Conservation (phyloP, 2,113 vertebrate genomes). For the Struthio camelus region DNA sequence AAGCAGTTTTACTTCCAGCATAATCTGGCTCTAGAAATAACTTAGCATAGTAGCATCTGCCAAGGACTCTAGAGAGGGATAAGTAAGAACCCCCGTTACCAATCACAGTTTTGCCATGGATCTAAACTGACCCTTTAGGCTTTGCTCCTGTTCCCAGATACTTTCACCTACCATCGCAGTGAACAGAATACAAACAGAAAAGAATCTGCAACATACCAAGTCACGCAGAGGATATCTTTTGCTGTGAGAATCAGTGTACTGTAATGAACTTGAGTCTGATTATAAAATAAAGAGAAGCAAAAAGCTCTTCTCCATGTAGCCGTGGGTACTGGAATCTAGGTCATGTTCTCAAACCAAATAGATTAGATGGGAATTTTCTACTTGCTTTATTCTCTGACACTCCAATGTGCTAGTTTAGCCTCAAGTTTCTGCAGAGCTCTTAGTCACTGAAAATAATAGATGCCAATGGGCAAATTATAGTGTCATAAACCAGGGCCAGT, state of each 20-base stretch:
- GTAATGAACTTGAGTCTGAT: neutral
- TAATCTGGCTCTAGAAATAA: neutral
- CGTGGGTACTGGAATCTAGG: slow-evolving; percentile 14
- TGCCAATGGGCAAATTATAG: accelerated
- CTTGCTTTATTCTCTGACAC: neutral
- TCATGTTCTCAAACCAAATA: neutral
- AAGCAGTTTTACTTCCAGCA: neutral
- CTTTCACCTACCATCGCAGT: neutral
- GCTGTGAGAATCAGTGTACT: neutral
- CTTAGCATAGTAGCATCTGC: neutral
- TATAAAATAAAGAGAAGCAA: neutral
- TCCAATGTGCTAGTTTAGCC: neutral
- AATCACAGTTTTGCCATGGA: neutral
- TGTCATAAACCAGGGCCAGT: neutral
- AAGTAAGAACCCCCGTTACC: neutral
- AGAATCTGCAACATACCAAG: neutral
- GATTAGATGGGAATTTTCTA: neutral
- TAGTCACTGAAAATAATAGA: neutral
- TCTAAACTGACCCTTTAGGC: neutral
- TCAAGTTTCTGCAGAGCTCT: neutral
- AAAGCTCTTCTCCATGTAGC: neutral
- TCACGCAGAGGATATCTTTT: neutral
- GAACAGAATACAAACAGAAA: neutral
- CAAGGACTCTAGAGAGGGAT: neutral
- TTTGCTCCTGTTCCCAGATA: neutral